phyloP scores from a whole-genome alignment of 2,113 vertebrate genomes.

The Etia nguti region DNA sequence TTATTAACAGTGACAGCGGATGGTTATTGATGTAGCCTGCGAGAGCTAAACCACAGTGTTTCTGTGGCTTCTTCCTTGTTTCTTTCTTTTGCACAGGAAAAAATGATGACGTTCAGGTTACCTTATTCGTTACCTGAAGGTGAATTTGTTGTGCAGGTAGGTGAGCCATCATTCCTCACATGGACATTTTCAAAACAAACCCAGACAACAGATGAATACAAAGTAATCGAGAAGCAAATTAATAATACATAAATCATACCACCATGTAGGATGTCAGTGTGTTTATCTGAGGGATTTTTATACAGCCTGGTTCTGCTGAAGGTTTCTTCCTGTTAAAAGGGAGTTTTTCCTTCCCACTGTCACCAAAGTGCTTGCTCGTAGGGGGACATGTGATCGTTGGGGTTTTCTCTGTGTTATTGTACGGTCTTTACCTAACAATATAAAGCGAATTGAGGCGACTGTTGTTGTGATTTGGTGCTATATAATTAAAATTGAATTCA shows the following conservation, averaged over 20 bases:
- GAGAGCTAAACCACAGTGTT: not conserved
- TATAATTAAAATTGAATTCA: not conserved
- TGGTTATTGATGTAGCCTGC: conserved; percentile 26
- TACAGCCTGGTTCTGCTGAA: not conserved
- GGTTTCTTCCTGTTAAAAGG: not conserved
- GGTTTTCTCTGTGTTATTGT: not conserved
- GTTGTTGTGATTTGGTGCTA: not conserved
- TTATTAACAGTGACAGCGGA: conserved; percentile 52
- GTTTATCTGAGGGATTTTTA: not conserved
- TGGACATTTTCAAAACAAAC: not conserved
- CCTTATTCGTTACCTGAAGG: not conserved
- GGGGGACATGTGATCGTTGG: not conserved
- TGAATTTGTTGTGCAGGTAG: not conserved
- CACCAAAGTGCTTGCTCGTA: fast-evolving
- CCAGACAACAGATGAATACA: not conserved
- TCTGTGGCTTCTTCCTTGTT: not conserved
- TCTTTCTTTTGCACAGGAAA: not conserved
- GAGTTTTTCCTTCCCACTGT: not conserved
- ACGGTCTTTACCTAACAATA: not conserved
- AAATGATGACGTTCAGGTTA: not conserved
- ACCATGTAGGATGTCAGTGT: not conserved
- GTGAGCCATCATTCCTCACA: not conserved
- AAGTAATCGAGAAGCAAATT: not conserved
- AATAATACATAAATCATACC: not conserved
- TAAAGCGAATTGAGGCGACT: not conserved